A percentile compares a stretch with the other conserved stretches of the same genome.
Evolutionary conservation across 2,888 invertebrate genomes (phyloP).

Genomic region (Orthosia gracilis): DNA sequence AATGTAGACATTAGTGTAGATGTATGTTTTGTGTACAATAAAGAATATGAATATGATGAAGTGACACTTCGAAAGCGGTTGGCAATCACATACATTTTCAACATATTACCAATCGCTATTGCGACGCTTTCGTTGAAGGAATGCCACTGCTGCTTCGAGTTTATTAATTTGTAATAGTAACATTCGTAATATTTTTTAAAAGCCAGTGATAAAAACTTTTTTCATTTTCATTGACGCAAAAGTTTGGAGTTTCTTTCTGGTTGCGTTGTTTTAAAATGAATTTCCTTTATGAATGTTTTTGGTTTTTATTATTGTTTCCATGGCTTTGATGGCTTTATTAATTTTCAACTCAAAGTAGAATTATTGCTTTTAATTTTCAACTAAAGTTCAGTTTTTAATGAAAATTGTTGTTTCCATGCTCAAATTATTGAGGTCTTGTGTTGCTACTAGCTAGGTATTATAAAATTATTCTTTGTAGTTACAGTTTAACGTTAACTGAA

Average conservation of each 20-base stretch:
- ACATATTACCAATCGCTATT: too few relatives aligned
- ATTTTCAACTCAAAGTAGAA: constrained; percentile 2
- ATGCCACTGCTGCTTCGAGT: too few relatives aligned
- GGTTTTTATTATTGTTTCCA: constrained; percentile 18
- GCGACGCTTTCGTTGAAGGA: too few relatives aligned
- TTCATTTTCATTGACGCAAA: constrained; percentile 31
- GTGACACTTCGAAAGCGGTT: too few relatives aligned
- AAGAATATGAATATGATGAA: too few relatives aligned
- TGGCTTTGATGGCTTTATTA: constrained; percentile 20
- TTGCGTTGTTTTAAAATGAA: constrained; percentile 10
- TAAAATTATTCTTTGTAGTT: not conserved
- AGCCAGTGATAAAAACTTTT: constrained; percentile 33
- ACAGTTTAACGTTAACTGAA: not conserved
- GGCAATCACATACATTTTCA: too few relatives aligned
- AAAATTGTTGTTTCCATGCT: not conserved
- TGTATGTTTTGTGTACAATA: too few relatives aligned
- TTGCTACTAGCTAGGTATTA: not conserved
- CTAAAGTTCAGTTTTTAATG: not conserved
- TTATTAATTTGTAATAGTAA: too few relatives aligned
- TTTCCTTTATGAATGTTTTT: constrained; percentile 7
- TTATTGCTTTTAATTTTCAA: constrained; percentile 1
- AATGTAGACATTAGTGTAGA: too few relatives aligned
- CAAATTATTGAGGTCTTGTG: not conserved
- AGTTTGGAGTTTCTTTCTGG: constrained; percentile 8
- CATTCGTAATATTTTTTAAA: constrained; percentile 2